Evolutionary conservation across 2,113 vertebrate genomes (phyloP).

Genomic region (Tenrec ecaudatus): DNA sequence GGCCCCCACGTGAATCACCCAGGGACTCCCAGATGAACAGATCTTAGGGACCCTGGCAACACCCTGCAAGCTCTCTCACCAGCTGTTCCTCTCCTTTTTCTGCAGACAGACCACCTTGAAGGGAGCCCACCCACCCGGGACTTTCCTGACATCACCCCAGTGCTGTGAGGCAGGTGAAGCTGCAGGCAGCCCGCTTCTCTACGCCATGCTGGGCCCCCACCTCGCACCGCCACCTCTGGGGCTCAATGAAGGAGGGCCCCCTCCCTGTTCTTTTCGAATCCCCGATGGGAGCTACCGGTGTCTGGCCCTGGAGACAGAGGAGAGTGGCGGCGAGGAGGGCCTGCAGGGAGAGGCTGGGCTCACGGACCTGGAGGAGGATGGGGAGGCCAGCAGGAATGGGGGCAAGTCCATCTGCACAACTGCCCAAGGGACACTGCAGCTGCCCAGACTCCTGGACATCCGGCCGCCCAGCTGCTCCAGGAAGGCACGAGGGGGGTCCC

Average conservation of each 20-base stretch:
- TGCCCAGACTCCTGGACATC: neutral
- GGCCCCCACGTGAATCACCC: neutral
- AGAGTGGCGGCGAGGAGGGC: slow-evolving; percentile 71
- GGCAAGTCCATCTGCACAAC: neutral
- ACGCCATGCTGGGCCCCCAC: slow-evolving; percentile 80
- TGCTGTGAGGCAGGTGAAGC: neutral
- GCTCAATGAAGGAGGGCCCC: neutral
- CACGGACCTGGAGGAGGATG: neutral
- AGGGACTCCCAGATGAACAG: neutral
- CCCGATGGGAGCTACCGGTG: slow-evolving; percentile 72
- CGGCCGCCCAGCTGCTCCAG: slow-evolving; percentile 17
- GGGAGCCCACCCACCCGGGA: neutral
- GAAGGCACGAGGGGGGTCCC: neutral
- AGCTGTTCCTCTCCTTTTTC: neutral
- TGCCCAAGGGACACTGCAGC: neutral
- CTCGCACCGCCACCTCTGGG: slow-evolving; percentile 47
- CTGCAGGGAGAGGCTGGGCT: slow-evolving; percentile 60
- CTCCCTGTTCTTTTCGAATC: slow-evolving; percentile 10
- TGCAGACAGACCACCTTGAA: slow-evolving; percentile 13
- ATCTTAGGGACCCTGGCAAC: neutral
- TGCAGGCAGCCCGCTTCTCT: accelerated
- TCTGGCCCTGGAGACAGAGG: slow-evolving; percentile 68
- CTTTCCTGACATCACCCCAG: neutral
- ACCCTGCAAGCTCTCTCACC: neutral
- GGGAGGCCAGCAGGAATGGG: slow-evolving; percentile 8